These are phyloP conservation scores for Protobothrops flavoviridis DNA, from an alignment of 2,113 vertebrate species.

Conservation along the genomic window DNA sequence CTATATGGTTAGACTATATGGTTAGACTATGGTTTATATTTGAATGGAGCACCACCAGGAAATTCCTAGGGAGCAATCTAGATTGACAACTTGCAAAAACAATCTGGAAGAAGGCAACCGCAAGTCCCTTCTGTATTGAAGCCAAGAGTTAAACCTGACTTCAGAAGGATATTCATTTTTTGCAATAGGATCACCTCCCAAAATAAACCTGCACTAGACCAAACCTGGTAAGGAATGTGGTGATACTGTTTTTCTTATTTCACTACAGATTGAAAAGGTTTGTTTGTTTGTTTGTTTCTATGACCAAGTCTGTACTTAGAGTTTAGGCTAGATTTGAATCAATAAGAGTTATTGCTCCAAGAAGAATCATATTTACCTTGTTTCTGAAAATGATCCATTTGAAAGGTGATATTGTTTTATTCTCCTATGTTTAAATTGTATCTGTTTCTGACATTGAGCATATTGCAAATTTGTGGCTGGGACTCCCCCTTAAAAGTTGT, in stretches of 20 bases:
- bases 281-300: slow-evolving; percentile 13
- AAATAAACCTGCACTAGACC: background rate
- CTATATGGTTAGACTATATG: too few relatives aligned
- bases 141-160: background rate
- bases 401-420: slow-evolving; percentile 27
- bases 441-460: background rate
- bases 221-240: background rate
- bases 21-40: too few relatives aligned
- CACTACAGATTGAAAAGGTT: slow-evolving; percentile 15
- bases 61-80: too few relatives aligned
- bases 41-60: too few relatives aligned
- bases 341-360: slow-evolving; percentile 27
- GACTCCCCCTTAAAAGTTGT: too few relatives aligned
- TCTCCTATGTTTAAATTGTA: background rate
- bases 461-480: background rate
- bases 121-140: background rate
- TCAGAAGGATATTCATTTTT: background rate
- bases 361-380: slow-evolving; percentile 5
- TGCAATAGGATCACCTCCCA: too few relatives aligned
- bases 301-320: slow-evolving; percentile 38
- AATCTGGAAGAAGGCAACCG: background rate
- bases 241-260: slow-evolving; percentile 33
- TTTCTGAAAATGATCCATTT: slow-evolving; percentile 45
- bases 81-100: too few relatives aligned
- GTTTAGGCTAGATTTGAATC: slow-evolving; percentile 37